Evolutionary conservation across 2,113 vertebrate genomes (phyloP).

Genomic region (Gavia stellata): DNA sequence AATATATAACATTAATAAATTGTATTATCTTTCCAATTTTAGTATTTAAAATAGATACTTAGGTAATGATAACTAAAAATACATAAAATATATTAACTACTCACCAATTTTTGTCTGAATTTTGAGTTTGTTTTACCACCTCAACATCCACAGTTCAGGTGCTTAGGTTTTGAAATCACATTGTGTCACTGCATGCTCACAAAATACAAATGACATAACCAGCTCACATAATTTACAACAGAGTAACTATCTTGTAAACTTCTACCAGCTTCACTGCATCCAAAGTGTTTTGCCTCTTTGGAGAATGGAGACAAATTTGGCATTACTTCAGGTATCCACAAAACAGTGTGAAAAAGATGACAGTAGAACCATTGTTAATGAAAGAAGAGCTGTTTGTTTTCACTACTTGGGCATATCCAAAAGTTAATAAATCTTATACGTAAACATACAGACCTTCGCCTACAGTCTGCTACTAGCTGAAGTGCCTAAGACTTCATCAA

Average conservation of each 20-base stretch:
- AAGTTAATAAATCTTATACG: neutral
- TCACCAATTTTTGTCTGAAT: neutral
- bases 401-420: neutral
- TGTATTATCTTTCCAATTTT: neutral
- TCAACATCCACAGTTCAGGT: neutral
- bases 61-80: neutral
- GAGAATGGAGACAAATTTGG: neutral
- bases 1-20: neutral
- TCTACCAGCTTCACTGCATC: neutral
- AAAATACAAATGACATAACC: neutral
- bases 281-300: neutral
- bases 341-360: neutral
- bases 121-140: neutral
- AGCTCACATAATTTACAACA: neutral
- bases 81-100: neutral
- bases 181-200: neutral
- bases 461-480: neutral
- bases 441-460: neutral
- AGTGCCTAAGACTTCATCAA: neutral
- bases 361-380: neutral
- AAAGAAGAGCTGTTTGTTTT: neutral
- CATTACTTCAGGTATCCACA: neutral
- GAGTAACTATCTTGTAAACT: neutral
- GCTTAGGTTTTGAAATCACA: neutral
- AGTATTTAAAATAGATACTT: neutral